Percentiles rank a stretch among this genome's conserved stretches.
These are phyloP conservation scores for Holacanthus passer DNA, from an alignment of 2,113 vertebrate genomes.

Conservation along the genomic window DNA sequence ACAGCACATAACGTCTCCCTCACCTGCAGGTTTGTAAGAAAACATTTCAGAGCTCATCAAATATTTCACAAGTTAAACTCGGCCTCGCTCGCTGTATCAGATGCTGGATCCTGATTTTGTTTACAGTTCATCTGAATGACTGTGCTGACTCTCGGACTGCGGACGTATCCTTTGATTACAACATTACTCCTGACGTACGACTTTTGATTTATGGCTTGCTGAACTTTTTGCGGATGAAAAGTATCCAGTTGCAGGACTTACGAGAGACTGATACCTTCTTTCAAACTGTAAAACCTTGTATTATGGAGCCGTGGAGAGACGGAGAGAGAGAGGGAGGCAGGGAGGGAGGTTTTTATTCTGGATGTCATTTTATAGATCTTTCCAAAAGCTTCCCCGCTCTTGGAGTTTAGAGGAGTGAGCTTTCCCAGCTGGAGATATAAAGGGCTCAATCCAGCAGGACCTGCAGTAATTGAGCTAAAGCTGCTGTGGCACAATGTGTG, in stretches of 20 bases:
- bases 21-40: slow-evolving; percentile 11
- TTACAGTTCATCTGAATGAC: slow-evolving; percentile 15
- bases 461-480: slow-evolving; percentile 65
- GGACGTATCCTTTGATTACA: slow-evolving; percentile 16
- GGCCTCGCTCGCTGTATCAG: slow-evolving; percentile 3
- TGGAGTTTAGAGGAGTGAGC: slow-evolving; percentile 66
- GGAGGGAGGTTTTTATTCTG: slow-evolving; percentile 53
- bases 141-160: slow-evolving; percentile 1
- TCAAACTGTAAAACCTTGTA: slow-evolving; percentile 59
- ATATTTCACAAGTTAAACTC: background rate
- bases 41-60: slow-evolving; percentile 23
- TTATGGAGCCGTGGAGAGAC: slow-evolving; percentile 33
- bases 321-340: slow-evolving; percentile 20
- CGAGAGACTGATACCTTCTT: slow-evolving; percentile 53
- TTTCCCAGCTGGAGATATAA: slow-evolving; percentile 76
- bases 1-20: too few relatives aligned
- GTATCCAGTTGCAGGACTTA: slow-evolving; percentile 61
- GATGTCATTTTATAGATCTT: slow-evolving; percentile 70
- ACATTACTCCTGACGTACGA: slow-evolving; percentile 2
- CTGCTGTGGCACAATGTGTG: slow-evolving; percentile 71
- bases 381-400: slow-evolving; percentile 54
- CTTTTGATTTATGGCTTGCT: slow-evolving; percentile 50
- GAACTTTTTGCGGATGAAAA: slow-evolving; percentile 42
- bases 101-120: slow-evolving; percentile 10
- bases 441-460: slow-evolving; percentile 60